phyloP scores from a whole-genome alignment of 2,797 vertebrate genomes.

The Esox lucius region DNA sequence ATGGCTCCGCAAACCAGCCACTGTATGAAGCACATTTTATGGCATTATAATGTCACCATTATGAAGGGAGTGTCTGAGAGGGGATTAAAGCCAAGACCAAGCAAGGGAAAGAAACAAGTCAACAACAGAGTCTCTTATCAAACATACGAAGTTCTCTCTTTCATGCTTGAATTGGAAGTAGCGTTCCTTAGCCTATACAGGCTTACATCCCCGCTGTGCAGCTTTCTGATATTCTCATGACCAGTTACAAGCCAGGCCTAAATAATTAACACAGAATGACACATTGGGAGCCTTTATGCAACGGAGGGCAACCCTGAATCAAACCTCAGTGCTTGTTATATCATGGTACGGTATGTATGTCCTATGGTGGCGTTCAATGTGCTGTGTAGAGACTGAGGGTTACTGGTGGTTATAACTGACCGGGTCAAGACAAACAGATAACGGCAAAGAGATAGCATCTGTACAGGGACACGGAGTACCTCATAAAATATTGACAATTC shows the following conservation, averaged over 20 bases:
- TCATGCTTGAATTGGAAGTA: background rate
- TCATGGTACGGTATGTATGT: background rate
- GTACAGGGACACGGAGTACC: conserved; percentile 12
- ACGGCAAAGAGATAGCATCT: background rate
- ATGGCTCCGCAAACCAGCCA: conserved; percentile 13
- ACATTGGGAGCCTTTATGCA: conserved; percentile 52
- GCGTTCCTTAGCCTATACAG: background rate
- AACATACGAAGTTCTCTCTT: background rate
- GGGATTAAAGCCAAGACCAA: background rate
- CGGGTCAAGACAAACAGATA: background rate
- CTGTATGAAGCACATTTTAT: background rate
- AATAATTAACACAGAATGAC: conserved; percentile 47
- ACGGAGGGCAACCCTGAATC: conserved; percentile 35
- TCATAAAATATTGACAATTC: conserved; percentile 37
- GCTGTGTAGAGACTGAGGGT: background rate
- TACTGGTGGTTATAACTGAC: background rate
- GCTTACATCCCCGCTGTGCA: background rate
- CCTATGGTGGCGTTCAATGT: background rate
- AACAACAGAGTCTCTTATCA: background rate
- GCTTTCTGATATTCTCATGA: background rate
- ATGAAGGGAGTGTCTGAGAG: background rate
- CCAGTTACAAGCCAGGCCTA: background rate
- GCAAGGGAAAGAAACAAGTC: background rate
- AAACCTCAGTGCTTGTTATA: conserved; percentile 36
- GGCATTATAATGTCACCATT: background rate